phyloP scores from a whole-genome alignment of 2,797 vertebrate species.

The Megaceryle alcyon region DNA sequence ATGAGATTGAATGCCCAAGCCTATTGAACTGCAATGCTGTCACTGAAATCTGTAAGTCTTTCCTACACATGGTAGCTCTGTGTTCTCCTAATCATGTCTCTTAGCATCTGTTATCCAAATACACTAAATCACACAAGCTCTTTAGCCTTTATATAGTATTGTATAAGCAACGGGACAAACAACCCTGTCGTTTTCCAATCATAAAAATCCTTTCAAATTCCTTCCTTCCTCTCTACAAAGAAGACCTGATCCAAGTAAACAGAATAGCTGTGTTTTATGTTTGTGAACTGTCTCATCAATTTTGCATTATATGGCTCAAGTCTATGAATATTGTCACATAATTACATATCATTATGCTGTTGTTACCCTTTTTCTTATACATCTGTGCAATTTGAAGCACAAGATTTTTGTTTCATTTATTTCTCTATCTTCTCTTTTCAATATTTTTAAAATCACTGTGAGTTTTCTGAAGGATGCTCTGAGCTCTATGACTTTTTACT shows the following conservation, averaged over 20 bases:
- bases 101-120: neutral
- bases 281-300: neutral
- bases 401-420: slow-evolving; percentile 24
- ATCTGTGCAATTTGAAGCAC: slow-evolving; percentile 18
- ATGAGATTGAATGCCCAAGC: neutral
- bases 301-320: neutral
- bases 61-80: neutral
- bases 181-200: neutral
- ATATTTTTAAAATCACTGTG: neutral
- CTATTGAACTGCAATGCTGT: neutral
- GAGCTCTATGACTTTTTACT: neutral
- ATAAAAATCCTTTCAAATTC: neutral
- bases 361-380: neutral
- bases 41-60: neutral
- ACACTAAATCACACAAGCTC: neutral
- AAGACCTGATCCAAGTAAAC: neutral
- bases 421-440: neutral
- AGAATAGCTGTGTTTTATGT: neutral
- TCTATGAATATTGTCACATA: slow-evolving; percentile 3
- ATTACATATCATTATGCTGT: neutral
- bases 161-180: neutral
- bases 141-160: neutral
- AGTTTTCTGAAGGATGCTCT: neutral
- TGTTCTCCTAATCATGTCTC: neutral
- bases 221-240: neutral